Conservation (phyloP, 2,888 invertebrate species). For the Amiota communis region DNA sequence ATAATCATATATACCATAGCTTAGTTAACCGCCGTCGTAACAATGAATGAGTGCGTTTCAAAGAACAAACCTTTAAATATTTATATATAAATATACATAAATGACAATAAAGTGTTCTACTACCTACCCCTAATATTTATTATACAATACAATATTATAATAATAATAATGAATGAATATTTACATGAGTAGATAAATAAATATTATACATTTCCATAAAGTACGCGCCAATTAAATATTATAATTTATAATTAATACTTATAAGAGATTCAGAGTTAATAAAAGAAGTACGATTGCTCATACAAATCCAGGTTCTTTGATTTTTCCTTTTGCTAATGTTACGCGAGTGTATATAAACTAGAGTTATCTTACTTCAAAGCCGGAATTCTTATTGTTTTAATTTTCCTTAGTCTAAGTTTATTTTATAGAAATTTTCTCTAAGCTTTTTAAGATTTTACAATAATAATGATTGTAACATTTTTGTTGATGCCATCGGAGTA, state of each 20-base stretch:
- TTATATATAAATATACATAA: slow-evolving; percentile 4
- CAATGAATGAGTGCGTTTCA: background rate
- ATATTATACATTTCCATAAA: slow-evolving; percentile 28
- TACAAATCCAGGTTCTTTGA: too few species aligned
- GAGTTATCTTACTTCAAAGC: too few species aligned
- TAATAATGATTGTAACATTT: too few species aligned
- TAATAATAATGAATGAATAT: slow-evolving; percentile 3
- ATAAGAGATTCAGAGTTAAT: background rate
- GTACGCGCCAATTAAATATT: slow-evolving; percentile 4
- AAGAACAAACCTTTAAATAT: background rate
- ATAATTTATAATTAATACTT: background rate
- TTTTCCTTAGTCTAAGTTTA: too few species aligned
- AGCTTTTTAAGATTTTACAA: too few species aligned
- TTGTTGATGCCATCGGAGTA: too few species aligned
- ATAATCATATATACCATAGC: background rate
- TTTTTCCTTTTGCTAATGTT: too few species aligned
- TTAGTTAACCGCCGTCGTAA: background rate
- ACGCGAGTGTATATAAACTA: too few species aligned
- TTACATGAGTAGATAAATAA: slow-evolving; percentile 2
- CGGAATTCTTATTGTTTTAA: too few species aligned
- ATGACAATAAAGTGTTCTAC: slow-evolving; percentile 26
- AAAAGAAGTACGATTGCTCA: background rate
- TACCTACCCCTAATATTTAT: background rate
- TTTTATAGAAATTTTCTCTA: too few species aligned
- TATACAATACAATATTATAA: background rate